These are phyloP conservation scores for Catostylus mosaicus DNA, from an alignment of 30 jellyfish, hydroid and myxozoan species.

Conservation along the genomic window DNA sequence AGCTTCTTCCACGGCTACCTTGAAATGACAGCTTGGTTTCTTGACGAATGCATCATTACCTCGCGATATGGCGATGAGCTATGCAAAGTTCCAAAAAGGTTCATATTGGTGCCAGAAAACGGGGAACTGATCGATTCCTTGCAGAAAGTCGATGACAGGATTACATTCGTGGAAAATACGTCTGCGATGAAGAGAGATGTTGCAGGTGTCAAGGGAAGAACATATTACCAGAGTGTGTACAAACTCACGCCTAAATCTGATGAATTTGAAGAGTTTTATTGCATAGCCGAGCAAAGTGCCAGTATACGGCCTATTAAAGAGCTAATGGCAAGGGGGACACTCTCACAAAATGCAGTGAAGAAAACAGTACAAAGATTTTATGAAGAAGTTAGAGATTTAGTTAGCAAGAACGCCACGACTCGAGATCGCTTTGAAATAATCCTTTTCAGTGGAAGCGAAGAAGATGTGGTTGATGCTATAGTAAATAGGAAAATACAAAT, in stretches of 20 bases:
- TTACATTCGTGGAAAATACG: conserved; percentile 38
- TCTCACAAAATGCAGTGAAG: conserved; percentile 1
- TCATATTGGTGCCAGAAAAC: conserved; percentile 47
- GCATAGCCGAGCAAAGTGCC: conserved; percentile 49
- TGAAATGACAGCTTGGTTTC: conserved; percentile 22
- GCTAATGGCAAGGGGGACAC: background rate
- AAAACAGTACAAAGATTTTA: background rate
- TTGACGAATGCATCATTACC: conserved; percentile 18
- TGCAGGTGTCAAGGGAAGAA: conserved; percentile 26
- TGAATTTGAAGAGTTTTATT: conserved; percentile 38
- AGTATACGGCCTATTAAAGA: conserved; percentile 15
- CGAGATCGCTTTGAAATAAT: conserved; percentile 19
- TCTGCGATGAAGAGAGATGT: conserved; percentile 19
- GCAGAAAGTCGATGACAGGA: conserved; percentile 28
- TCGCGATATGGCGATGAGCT: conserved; percentile 24
- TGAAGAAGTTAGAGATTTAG: conserved; percentile 1
- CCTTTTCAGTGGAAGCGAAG: conserved; percentile 42
- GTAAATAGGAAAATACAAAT: conserved; percentile 19
- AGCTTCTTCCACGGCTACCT: conserved; percentile 32
- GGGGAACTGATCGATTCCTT: conserved; percentile 19
- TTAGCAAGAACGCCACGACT: background rate
- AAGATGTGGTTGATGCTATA: conserved; percentile 50
- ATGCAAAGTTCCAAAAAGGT: conserved; percentile 41
- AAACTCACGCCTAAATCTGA: background rate
- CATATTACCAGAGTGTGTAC: conserved; percentile 51